phyloP scores from a whole-genome alignment of 1,140 invertebrate species.

The Bombus vancouverensis region DNA sequence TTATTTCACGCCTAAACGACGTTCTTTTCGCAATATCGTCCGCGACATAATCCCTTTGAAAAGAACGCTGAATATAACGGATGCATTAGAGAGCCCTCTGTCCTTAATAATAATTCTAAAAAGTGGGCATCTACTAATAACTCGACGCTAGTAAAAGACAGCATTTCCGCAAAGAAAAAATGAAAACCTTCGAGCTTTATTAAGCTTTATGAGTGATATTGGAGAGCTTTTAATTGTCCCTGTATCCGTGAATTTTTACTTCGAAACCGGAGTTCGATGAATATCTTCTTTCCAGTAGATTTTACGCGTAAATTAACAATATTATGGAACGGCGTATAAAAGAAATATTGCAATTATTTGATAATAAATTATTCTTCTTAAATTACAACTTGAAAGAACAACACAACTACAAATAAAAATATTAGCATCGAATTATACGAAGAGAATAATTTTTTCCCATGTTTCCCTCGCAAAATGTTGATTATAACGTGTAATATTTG shows the following conservation, averaged over 20 bases:
- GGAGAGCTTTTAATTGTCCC: slow-evolving; percentile 1
- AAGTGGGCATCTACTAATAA: neutral
- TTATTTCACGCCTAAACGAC: neutral
- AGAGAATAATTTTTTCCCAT: neutral
- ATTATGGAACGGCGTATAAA: neutral
- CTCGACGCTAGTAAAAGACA: neutral
- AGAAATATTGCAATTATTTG: neutral
- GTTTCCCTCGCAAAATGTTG: no score
- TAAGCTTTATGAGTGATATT: slow-evolving; percentile 12
- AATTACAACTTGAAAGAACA: neutral
- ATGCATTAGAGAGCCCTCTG: neutral
- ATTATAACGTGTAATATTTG: neutral
- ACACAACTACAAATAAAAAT: neutral
- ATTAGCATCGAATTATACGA: neutral
- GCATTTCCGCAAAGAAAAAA: neutral
- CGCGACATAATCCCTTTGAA: neutral
- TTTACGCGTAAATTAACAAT: neutral
- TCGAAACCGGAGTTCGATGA: neutral
- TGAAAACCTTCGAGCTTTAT: neutral
- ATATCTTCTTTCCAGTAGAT: neutral
- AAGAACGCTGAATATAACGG: neutral
- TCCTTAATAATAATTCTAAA: slow-evolving; percentile 17
- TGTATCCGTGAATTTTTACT: slow-evolving; percentile 5
- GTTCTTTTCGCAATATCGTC: no score
- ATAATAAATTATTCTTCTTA: neutral